Conservation (phyloP, 1,140 invertebrate species). For the Hermatobates lingyangjiaoensis region DNA sequence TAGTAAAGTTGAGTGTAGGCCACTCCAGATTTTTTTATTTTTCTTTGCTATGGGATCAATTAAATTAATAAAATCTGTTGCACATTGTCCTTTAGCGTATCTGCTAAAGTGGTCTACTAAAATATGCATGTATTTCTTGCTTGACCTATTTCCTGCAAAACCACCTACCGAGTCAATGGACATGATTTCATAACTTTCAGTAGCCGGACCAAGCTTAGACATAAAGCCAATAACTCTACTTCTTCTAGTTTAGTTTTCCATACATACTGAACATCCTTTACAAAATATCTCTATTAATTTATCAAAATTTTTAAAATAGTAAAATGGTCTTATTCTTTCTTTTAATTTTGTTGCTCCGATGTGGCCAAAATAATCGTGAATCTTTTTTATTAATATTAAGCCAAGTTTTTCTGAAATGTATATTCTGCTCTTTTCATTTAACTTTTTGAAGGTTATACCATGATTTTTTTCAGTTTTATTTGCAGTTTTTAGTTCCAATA, state of each 20-base stretch:
- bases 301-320: constrained; percentile 7
- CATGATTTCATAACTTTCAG: constrained; percentile 22
- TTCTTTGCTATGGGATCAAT: constrained; percentile 2
- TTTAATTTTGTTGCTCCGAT: constrained; percentile 3
- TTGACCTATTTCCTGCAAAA: constrained; percentile 2
- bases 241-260: constrained; percentile 9
- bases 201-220: constrained; percentile 10
- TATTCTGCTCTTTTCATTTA: constrained; percentile 8
- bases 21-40: no score
- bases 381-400: constrained; percentile 4
- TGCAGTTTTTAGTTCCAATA: constrained; percentile 1
- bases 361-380: constrained; percentile 7
- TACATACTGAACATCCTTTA: constrained; percentile 19
- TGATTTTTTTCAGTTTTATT: constrained; percentile 5
- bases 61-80: constrained; percentile 1
- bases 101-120: constrained; percentile 10
- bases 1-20: no score
- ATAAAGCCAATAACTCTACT: constrained; percentile 6
- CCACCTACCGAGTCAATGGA: constrained; percentile 13
- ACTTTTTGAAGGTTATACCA: constrained; percentile 4
- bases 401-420: constrained; percentile 4
- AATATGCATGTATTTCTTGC: constrained; percentile 10
- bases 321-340: constrained; percentile 6
- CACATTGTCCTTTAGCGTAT: constrained; percentile 1
- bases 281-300: constrained; percentile 6